phyloP scores from a whole-genome alignment of 2,113 vertebrate genomes.

The Gymnocephalus cernua region DNA sequence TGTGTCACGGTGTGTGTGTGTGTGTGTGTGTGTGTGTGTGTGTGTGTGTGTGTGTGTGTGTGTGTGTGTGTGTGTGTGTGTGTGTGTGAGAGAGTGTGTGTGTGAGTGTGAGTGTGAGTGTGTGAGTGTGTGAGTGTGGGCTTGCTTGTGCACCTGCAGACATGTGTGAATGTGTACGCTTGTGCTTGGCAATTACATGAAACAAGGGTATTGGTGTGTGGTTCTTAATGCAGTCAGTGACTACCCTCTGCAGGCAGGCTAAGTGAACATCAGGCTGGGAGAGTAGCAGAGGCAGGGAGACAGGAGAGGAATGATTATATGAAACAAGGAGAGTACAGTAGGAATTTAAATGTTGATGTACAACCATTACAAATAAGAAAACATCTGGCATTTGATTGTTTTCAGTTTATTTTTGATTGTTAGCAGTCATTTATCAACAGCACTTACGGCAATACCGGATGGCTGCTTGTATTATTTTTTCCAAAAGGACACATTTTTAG shows the following conservation, averaged over 20 bases:
- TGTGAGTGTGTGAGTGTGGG: conserved; percentile 3
- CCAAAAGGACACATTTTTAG: conserved; percentile 55
- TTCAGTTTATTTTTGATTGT: conserved; percentile 51
- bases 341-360: conserved; percentile 30
- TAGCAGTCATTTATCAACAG: conserved; percentile 44
- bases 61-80: neutral
- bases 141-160: conserved; percentile 27
- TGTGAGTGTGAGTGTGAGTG: too few relatives aligned
- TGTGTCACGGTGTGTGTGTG: conserved; percentile 5
- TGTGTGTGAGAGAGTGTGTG: too few relatives aligned
- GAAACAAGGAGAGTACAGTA: conserved; percentile 1
- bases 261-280: conserved; percentile 56
- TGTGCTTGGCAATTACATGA: conserved; percentile 20
- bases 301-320: conserved; percentile 4
- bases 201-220: conserved; percentile 13
- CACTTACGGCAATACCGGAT: conserved; percentile 16
- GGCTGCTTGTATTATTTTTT: conserved; percentile 43
- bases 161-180: conserved; percentile 14
- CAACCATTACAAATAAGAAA: conserved; percentile 5
- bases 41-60: neutral
- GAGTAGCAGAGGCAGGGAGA: neutral
- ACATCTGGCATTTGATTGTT: conserved; percentile 8
- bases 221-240: conserved; percentile 74
- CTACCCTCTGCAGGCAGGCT: conserved; percentile 84
- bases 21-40: too few relatives aligned